These are phyloP conservation scores for Pionites leucogaster DNA, from an alignment of 2,113 vertebrate species.

Conservation along the genomic window DNA sequence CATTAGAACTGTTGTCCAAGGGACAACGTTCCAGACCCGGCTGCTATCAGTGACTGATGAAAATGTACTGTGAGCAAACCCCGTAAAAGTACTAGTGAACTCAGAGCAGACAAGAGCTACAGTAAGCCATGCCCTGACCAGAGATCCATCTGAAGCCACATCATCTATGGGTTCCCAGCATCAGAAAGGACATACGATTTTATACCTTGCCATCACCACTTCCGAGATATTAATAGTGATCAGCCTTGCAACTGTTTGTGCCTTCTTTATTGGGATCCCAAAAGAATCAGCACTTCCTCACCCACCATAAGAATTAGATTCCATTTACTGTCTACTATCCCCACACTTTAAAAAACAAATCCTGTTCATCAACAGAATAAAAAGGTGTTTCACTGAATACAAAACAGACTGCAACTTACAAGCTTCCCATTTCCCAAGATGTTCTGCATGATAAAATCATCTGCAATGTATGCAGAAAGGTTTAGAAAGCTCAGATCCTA, in stretches of 20 bases:
- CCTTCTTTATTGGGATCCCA: background rate
- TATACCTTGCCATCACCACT: background rate
- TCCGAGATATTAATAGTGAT: background rate
- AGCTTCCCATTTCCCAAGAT: background rate
- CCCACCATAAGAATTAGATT: background rate
- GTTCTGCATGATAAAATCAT: background rate
- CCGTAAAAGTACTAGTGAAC: accelerated
- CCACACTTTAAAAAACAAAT: accelerated
- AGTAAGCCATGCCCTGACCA: background rate
- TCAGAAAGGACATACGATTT: background rate
- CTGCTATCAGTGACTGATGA: background rate
- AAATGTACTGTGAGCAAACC: background rate
- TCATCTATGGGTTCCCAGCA: background rate
- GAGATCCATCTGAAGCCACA: background rate
- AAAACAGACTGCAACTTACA: background rate
- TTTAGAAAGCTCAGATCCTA: background rate
- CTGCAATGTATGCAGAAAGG: background rate
- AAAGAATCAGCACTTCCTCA: background rate
- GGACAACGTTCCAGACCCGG: accelerated
- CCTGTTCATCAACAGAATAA: background rate
- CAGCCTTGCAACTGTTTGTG: background rate
- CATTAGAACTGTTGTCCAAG: background rate
- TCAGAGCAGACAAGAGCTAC: background rate
- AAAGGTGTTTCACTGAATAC: background rate
- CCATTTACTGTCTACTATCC: background rate